These are phyloP conservation scores for Drosophila percnosoma DNA, from an alignment of 2,888 invertebrate genomes.

Conservation along the genomic window DNA sequence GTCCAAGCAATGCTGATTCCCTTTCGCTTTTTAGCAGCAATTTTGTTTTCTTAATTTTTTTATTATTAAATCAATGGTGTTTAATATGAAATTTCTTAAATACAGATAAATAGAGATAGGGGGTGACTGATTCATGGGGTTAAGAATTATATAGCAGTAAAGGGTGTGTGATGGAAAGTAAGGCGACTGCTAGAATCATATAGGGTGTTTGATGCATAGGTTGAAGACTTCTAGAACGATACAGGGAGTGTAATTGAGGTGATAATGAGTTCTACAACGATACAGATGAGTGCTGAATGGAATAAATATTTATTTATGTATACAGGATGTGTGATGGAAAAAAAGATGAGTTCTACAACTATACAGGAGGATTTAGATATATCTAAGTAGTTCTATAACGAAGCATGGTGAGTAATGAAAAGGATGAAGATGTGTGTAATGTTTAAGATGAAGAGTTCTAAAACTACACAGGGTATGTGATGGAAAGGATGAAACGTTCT, in stretches of 20 bases:
- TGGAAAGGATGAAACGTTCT: neutral
- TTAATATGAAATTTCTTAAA: neutral
- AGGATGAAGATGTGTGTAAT: neutral
- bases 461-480: neutral
- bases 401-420: neutral
- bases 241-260: neutral
- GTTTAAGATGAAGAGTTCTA: neutral
- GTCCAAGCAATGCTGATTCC: neutral
- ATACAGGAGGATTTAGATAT: neutral
- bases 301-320: neutral
- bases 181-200: neutral
- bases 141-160: neutral
- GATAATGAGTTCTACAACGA: neutral
- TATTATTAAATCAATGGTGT: neutral
- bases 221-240: neutral
- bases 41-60: neutral
- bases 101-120: neutral
- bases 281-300: neutral
- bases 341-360: neutral
- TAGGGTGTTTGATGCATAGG: rapidly evolving
- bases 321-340: neutral
- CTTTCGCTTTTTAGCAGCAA: neutral
- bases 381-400: neutral
- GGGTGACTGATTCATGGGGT: neutral
- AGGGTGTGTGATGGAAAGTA: neutral